Evolutionary conservation across 1,140 invertebrate species (phyloP).

Genomic region (Scaptodrosophila lebanonensis): DNA sequence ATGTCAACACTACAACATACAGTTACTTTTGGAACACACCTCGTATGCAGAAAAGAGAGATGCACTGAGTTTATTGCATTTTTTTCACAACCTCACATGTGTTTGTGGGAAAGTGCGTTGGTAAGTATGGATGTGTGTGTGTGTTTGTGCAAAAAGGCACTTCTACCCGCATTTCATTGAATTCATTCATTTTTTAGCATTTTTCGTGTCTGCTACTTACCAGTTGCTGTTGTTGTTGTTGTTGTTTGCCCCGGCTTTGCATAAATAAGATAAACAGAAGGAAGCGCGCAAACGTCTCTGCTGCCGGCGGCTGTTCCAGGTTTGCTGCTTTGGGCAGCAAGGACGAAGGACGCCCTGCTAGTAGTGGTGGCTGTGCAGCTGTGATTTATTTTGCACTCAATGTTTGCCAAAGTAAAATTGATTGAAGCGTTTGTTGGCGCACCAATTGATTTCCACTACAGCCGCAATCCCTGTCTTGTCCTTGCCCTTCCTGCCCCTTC

Average conservation of each 20-base stretch:
- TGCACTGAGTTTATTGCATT: too few species aligned
- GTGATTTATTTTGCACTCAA: constrained; percentile 75
- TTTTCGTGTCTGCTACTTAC: constrained; percentile 17
- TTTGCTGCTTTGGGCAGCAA: too few species aligned
- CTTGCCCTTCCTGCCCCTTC: background rate
- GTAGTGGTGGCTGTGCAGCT: constrained; percentile 12
- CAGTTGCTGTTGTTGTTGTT: constrained; percentile 26
- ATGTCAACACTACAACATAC: too few species aligned
- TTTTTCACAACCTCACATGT: too few species aligned
- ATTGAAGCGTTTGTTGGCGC: constrained; percentile 72
- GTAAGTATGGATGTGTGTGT: constrained; percentile 3
- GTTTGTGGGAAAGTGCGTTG: too few species aligned
- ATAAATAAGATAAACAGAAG: constrained; percentile 74
- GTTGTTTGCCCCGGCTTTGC: constrained; percentile 69
- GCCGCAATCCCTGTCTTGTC: background rate
- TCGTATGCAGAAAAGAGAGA: too few species aligned
- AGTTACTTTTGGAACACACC: too few species aligned
- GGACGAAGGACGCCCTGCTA: too few species aligned
- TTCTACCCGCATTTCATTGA: constrained; percentile 43
- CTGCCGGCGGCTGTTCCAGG: constrained; percentile 23
- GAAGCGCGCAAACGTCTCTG: constrained; percentile 22
- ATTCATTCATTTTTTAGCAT: constrained; percentile 53
- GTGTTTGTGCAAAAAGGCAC: constrained; percentile 6
- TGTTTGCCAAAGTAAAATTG: constrained; percentile 75
- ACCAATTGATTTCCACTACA: constrained; percentile 64